A percentile compares a stretch with the other conserved stretches of the same genome.
These are phyloP conservation scores for Origma solitaria DNA, from an alignment of 2,113 vertebrate species.

Conservation along the genomic window DNA sequence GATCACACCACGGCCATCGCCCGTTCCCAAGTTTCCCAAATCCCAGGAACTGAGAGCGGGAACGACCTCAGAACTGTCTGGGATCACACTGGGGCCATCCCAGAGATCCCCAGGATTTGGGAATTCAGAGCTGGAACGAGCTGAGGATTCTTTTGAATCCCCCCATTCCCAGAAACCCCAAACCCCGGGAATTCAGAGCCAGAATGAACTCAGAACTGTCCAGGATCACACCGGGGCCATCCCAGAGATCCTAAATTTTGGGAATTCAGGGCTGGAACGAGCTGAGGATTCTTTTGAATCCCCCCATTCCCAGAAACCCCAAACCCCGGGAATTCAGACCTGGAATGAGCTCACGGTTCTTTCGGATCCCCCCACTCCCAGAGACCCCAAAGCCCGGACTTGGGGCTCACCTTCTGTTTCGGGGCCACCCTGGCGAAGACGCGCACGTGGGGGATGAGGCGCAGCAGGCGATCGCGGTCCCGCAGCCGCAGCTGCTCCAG, in stretches of 20 bases:
- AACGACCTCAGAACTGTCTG: too few species aligned
- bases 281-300: not conserved
- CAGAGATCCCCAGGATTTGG: too few species aligned
- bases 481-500: slow-evolving; percentile 73
- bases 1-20: too few species aligned
- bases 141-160: not conserved
- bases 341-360: not conserved
- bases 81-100: too few species aligned
- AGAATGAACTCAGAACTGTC: not conserved
- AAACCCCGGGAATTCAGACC: not conserved
- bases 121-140: not conserved
- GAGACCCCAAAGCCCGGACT: too few species aligned
- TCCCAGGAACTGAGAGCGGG: too few species aligned
- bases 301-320: not conserved
- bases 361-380: too few species aligned
- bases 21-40: too few species aligned
- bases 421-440: slow-evolving; percentile 79
- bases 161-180: not conserved
- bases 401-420: slow-evolving; percentile 75
- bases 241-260: too few species aligned
- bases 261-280: fast-evolving
- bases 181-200: not conserved
- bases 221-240: not conserved
- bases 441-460: slow-evolving; percentile 70
- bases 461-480: slow-evolving; percentile 47